Evolutionary conservation across 1,140 invertebrate genomes (phyloP).

Genomic region (Drosophila insularis): DNA sequence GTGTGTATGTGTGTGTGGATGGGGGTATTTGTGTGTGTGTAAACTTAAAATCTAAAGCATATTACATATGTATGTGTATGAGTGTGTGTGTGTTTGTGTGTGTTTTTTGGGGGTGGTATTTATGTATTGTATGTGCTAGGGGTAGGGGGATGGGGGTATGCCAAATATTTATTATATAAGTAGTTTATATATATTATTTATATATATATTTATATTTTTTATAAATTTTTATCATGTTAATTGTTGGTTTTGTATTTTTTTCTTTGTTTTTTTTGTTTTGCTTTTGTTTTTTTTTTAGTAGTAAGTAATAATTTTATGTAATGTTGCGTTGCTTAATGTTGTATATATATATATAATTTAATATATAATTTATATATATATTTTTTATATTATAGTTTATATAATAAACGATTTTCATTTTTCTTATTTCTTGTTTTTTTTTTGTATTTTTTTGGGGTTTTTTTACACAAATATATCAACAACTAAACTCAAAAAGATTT

Average conservation of each 20-base stretch:
- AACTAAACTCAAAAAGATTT: slow-evolving; percentile 39
- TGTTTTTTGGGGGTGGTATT: background rate
- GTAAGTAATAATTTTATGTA: slow-evolving; percentile 71
- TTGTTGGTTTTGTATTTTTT: slow-evolving; percentile 41
- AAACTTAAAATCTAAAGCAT: slow-evolving; percentile 7
- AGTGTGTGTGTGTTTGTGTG: background rate
- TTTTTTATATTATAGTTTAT: slow-evolving; percentile 67
- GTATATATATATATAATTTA: slow-evolving; percentile 48
- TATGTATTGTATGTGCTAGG: background rate
- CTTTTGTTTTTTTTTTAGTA: slow-evolving; percentile 54
- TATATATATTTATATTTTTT: slow-evolving; percentile 3
- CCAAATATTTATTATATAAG: slow-evolving; percentile 9
- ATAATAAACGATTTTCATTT: slow-evolving; percentile 75
- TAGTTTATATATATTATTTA: background rate
- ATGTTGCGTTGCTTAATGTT: slow-evolving; percentile 75
- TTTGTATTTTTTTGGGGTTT: slow-evolving; percentile 23
- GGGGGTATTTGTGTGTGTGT: background rate
- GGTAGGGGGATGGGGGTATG: background rate
- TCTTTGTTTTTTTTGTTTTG: slow-evolving; percentile 37
- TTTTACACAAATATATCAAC: slow-evolving; percentile 68
- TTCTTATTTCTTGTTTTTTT: slow-evolving; percentile 39
- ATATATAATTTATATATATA: slow-evolving; percentile 43
- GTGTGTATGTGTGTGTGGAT: background rate
- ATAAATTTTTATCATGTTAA: slow-evolving; percentile 10
- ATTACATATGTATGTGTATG: slow-evolving; percentile 2